A percentile compares a stretch with the other conserved stretches of the same genome.
Conservation (phyloP, 2,113 vertebrate genomes). For the Jacana jacana region DNA sequence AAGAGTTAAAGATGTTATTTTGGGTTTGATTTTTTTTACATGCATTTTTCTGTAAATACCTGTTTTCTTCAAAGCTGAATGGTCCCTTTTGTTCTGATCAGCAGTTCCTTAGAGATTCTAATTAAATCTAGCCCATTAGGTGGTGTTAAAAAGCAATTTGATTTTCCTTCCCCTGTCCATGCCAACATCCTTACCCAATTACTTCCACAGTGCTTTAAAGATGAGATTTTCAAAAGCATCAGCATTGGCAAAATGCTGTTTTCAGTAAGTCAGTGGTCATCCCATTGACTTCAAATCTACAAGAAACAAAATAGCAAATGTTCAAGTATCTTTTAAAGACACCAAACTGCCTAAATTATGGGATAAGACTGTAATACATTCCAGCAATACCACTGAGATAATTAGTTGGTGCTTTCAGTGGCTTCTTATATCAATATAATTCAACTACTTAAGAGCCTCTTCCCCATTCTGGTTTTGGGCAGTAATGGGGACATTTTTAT, state of each 20-base stretch:
- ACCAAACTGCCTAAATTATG: constrained; percentile 2
- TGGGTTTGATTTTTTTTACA: background rate
- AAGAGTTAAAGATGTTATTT: background rate
- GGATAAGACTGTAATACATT: background rate
- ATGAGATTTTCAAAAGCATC: constrained; percentile 28
- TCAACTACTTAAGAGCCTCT: constrained; percentile 1
- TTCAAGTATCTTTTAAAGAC: background rate
- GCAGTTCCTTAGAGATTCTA: constrained; percentile 27
- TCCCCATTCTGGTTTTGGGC: background rate
- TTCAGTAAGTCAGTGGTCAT: constrained; percentile 1
- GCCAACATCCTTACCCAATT: background rate
- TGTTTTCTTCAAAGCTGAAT: background rate
- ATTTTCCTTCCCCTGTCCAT: background rate
- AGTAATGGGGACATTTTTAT: constrained; percentile 4
- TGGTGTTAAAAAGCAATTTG: constrained; percentile 36
- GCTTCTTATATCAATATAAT: constrained; percentile 15
- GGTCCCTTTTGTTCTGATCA: background rate
- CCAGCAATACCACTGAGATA: background rate
- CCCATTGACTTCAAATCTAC: constrained; percentile 16
- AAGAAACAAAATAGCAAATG: background rate
- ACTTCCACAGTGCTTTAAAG: background rate
- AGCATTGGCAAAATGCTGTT: background rate
- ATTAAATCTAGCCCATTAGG: constrained; percentile 40
- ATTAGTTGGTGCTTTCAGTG: constrained; percentile 24
- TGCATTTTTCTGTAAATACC: constrained; percentile 2